Evolutionary conservation across 2,113 vertebrate species (phyloP).

Genomic region (Gnathonemus longibarbis): DNA sequence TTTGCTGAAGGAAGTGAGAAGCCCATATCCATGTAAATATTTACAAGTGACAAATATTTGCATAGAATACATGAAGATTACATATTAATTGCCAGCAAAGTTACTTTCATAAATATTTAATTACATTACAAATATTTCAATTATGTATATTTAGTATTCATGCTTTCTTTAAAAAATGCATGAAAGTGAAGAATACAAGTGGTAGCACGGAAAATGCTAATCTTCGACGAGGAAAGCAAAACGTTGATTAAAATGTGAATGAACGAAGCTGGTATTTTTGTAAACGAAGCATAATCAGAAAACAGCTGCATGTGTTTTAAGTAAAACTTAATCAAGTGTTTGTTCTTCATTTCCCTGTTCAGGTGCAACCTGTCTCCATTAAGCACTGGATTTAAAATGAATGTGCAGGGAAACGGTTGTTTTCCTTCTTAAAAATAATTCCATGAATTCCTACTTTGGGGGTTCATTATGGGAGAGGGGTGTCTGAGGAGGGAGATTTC

Average conservation of each 20-base stretch:
- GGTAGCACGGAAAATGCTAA: background rate
- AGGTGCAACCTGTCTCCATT: background rate
- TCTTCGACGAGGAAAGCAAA: background rate
- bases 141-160: background rate
- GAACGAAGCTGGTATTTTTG: slow-evolving; percentile 19
- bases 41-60: background rate
- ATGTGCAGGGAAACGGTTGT: background rate
- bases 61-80: background rate
- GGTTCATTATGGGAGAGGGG: background rate
- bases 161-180: background rate
- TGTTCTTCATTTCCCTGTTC: background rate
- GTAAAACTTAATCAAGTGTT: background rate
- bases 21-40: background rate
- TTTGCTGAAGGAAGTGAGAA: background rate
- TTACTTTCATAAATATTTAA: background rate
- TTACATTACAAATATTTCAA: background rate
- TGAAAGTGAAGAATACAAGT: background rate
- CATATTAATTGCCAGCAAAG: background rate
- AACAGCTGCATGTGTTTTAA: background rate
- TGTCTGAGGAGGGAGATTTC: background rate
- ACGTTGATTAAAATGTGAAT: background rate
- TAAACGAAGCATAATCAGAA: background rate
- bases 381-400: background rate
- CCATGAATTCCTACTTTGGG: background rate
- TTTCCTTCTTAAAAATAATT: background rate